A percentile compares a stretch with the other conserved stretches of the same genome.
phyloP scores from a whole-genome alignment of 2,797 vertebrate species.

The Acipenser transmontanus region DNA sequence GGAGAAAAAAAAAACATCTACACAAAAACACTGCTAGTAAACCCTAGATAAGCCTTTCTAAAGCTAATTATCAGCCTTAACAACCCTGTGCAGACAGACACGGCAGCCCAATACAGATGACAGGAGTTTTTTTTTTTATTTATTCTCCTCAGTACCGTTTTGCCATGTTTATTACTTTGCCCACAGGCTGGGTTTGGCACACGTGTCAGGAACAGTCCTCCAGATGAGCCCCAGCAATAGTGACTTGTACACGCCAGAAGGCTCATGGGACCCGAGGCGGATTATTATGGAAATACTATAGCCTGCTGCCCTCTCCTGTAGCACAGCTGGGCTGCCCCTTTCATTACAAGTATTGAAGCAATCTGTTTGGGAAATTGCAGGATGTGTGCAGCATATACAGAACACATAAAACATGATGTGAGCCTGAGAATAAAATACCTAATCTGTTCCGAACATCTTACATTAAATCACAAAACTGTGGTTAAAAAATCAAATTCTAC shows the following conservation, averaged over 20 bases:
- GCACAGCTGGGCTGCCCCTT: conserved; percentile 89
- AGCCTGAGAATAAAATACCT: conserved; percentile 57
- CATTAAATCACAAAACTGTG: conserved; percentile 62
- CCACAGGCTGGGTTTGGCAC: conserved; percentile 93
- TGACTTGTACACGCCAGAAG: conserved; percentile 85
- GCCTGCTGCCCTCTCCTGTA: conserved; percentile 82
- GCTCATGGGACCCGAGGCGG: conserved; percentile 84
- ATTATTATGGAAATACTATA: conserved; percentile 99
- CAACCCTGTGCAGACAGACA: too few species aligned
- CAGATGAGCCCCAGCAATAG: conserved; percentile 83
- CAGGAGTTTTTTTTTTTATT: conserved; percentile 65
- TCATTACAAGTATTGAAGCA: conserved; percentile 98
- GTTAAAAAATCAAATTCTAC: conserved; percentile 61
- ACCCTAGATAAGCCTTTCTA: too few species aligned
- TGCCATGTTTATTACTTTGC: conserved; percentile 86
- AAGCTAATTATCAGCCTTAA: too few species aligned
- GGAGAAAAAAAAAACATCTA: too few species aligned
- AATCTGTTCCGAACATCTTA: conserved; percentile 67
- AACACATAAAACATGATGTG: conserved; percentile 66
- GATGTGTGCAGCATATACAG: conserved; percentile 76
- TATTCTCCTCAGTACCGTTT: conserved; percentile 85
- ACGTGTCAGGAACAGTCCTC: conserved; percentile 77
- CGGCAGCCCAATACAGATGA: conserved; percentile 59
- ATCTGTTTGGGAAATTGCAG: conserved; percentile 94
- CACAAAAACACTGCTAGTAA: too few species aligned